Evolutionary conservation across 2,797 vertebrate genomes (phyloP), one percentile per base, ranked within the genome.

Genomic region (Pangasius mekongensis): DNA sequence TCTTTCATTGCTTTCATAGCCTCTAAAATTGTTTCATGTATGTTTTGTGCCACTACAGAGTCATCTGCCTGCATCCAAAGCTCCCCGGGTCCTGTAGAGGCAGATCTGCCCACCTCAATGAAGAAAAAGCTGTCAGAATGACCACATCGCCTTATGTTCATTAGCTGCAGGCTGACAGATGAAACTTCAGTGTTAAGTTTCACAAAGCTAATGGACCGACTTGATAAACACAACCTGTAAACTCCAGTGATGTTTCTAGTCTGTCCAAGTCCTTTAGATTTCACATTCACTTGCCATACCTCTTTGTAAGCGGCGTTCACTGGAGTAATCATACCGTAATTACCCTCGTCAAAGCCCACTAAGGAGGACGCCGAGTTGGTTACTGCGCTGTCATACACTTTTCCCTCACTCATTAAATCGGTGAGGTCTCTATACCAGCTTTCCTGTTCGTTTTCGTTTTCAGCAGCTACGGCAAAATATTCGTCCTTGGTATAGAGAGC

Each of bases 41-140:
- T 99, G 92, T 97, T 98, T 89, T 99, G 98, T 5, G 98, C 98
- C 93, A 99, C 98, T 87, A 99, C 98, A 0, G 97, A 97, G 93
- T 99, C 98, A 49, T 99, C 98, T 0, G 97, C 98, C 92, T 99
- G 98, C 98, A 99, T 99, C 98, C 98, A 99, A n/a, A 99, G 93
- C 95, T 99, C 98, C 0, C 98, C 98, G 0, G 98, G 98, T 58
- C 98, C 98, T 14, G 97, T 99, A 92, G 97, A 96, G 0, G 98
- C 98, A 0, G 98, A 99, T 67, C 98, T 97, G 66, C 98, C 98
- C 67, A 99, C 98, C 94, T 99, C 98, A 30, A 99, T 98, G 95
- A 99, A 99, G 94, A 99, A 99, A 88, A 98, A 99, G 94, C 97
- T 99, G 94, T 99, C 98, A 0, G 98, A 99, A 95, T 99, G 98